A percentile compares a stretch with the other conserved stretches of the same genome.
These are phyloP conservation scores for Sigmodon hispidus DNA, from an alignment of 2,113 vertebrate species.

Conservation along the genomic window DNA sequence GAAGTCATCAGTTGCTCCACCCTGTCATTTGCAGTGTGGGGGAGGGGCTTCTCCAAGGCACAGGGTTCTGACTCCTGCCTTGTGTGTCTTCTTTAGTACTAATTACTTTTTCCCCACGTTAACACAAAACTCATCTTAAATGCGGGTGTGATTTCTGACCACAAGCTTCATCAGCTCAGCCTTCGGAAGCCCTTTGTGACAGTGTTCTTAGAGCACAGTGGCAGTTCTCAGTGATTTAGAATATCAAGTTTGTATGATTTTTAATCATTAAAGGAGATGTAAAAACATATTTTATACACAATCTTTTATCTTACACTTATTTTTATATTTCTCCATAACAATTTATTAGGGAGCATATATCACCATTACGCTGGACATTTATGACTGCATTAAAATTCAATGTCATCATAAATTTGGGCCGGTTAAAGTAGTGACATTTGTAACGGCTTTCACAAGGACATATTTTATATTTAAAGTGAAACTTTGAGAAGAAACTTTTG, in stretches of 20 bases:
- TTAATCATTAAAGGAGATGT: conserved; percentile 89
- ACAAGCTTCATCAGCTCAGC: neutral
- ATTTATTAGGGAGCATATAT: conserved; percentile 88
- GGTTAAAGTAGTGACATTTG: conserved; percentile 89
- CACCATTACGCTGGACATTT: conserved; percentile 89
- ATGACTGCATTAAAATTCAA: conserved; percentile 90
- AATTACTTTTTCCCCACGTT: conserved; percentile 75
- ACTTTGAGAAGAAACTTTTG: conserved; percentile 88
- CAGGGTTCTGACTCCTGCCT: conserved; percentile 44
- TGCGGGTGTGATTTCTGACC: conserved; percentile 67
- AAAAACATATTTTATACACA: conserved; percentile 90
- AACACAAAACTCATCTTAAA: conserved; percentile 79
- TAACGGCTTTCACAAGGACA: conserved; percentile 89
- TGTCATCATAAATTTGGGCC: conserved; percentile 87
- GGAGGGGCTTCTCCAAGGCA: conserved; percentile 19
- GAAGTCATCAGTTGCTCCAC: conserved; percentile 42
- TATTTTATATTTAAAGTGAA: conserved; percentile 91
- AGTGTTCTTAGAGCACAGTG: conserved; percentile 64
- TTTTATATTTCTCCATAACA: conserved; percentile 89
- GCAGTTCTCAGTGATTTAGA: conserved; percentile 82
- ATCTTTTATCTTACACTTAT: conserved; percentile 89
- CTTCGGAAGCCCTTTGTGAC: conserved; percentile 37
- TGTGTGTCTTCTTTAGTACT: conserved; percentile 70
- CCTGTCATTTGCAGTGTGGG: neutral
- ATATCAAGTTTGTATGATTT: conserved; percentile 85